Conservation (phyloP, 2,888 invertebrate genomes). For the Clistopyga incitator region DNA sequence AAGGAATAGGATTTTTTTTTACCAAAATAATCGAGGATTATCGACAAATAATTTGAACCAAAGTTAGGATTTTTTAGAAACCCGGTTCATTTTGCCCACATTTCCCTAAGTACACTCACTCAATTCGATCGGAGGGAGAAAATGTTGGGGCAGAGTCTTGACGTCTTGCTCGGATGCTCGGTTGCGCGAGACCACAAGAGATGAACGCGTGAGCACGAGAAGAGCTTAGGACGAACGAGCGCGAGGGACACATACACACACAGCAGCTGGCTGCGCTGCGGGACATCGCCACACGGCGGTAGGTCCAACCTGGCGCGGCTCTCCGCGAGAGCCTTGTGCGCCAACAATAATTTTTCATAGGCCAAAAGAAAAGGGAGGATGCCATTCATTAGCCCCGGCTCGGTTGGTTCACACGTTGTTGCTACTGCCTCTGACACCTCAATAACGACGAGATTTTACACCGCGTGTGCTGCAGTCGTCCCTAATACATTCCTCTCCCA, state of each 20-base stretch:
- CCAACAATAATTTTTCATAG: slow-evolving; percentile 83
- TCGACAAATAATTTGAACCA: too few relatives aligned
- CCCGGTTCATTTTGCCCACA: background rate
- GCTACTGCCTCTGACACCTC: slow-evolving; percentile 82
- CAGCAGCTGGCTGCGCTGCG: slow-evolving; percentile 71
- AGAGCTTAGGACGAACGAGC: slow-evolving; percentile 46
- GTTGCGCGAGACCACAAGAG: slow-evolving; percentile 53
- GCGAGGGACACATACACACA: slow-evolving; percentile 43
- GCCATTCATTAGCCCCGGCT: slow-evolving; percentile 83
- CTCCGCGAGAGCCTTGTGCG: slow-evolving; percentile 62
- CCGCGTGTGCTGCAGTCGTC: slow-evolving; percentile 42
- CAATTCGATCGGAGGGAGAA: background rate
- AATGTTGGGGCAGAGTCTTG: slow-evolving; percentile 29
- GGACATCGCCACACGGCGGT: slow-evolving; percentile 71
- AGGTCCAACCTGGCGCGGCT: slow-evolving; percentile 69
- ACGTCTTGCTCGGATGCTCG: slow-evolving; percentile 58
- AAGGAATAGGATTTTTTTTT: too few relatives aligned
- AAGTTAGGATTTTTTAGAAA: too few relatives aligned
- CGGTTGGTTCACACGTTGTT: slow-evolving; percentile 84
- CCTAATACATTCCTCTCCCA: slow-evolving; percentile 27
- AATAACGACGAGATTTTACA: slow-evolving; percentile 72
- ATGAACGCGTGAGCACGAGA: slow-evolving; percentile 34
- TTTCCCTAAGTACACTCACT: slow-evolving; percentile 20
- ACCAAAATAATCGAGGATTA: too few relatives aligned
- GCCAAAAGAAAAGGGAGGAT: slow-evolving; percentile 77